Base-by-base conservation (phyloP, 2,888 invertebrate genomes). In the Patella pellucida region DNA sequence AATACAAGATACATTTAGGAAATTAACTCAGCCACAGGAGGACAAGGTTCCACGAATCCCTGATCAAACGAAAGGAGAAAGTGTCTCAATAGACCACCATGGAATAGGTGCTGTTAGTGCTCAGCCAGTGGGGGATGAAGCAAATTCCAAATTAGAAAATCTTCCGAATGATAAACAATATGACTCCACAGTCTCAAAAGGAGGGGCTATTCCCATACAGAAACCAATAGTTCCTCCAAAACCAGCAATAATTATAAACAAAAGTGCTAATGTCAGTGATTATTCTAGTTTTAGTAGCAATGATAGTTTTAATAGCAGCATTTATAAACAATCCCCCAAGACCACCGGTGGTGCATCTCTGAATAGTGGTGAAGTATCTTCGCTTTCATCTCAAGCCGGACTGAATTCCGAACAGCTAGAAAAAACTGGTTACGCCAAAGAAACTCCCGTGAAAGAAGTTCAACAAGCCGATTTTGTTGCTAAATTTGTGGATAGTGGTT, bases 311-410 rank as follows among this genome's bases (percentile, higher is more conserved):
- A 82, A 84, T 75, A 85, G 84, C 23, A 74, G 74, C 56, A 70
- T 72, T 52, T 74, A 67, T 27, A 71, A 71, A 19, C 69, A 72
- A 19, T 68, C 27, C 3, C 68, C 62, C 3, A 67, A 79, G 69
- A 68, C 71, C 14, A 77, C 77, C 7, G 82, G n/a, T n/a, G n/a
- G 85, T 75, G 81, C 79, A 27, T 87, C 87, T 11, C 71, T 86
- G 9, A 85, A 85, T 31, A 86, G 86, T 74, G 86, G 85, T 15
- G 87, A 87, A 69, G 73, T 85, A 11, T 84, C 86, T 1, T 86
- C 86, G 3, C 74, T 85, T 15, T 84, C 84, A 15, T 86, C 86
- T 27, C 86, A 84, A 71, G 85, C 86, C 23, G 84, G 84, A 52
- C 81, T 73, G 12, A 51, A 68, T n/a, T 52, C 78, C 71, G 80